Percentiles rank a stretch among this genome's conserved stretches.
Conservation (phyloP, 2,113 vertebrate species). For the Pelobates fuscus region DNA sequence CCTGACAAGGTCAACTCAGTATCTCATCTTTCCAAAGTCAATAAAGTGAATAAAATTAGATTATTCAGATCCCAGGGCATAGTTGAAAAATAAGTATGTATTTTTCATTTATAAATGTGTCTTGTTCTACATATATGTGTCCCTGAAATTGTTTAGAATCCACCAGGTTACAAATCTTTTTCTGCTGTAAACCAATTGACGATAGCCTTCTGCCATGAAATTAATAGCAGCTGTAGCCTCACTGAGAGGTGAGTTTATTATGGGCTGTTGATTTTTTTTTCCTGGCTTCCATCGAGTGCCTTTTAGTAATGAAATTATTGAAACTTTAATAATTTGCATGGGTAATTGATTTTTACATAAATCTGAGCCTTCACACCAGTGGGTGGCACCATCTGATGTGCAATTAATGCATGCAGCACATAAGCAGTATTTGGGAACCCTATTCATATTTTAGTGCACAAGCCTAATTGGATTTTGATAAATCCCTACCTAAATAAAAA, state of each 20-base stretch:
- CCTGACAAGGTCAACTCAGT: no score
- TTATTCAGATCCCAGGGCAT: no score
- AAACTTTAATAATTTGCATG: conserved; percentile 46
- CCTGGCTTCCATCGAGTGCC: not conserved
- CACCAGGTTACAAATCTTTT: no score
- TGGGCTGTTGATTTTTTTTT: conserved; percentile 23
- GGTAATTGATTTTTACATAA: conserved; percentile 49
- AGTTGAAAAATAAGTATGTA: no score
- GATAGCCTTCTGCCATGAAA: conserved; percentile 33
- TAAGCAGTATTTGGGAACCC: not conserved
- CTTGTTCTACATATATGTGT: no score
- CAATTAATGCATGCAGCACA: conserved; percentile 30
- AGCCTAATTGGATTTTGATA: no score
- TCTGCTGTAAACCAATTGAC: conserved; percentile 9
- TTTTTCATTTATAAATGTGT: no score
- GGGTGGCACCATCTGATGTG: conserved; percentile 41
- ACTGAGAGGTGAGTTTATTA: conserved; percentile 24
- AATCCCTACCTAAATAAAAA: no score
- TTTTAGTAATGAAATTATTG: conserved; percentile 36
- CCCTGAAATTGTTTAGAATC: no score
- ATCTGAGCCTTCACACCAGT: conserved; percentile 43
- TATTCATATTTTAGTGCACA: no score
- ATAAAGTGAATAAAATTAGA: no score
- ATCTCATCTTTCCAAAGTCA: no score
- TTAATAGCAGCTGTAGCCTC: conserved; percentile 34